Percentiles rank a stretch among this genome's conserved stretches.
These are phyloP conservation scores for Oligia latruncula DNA, from an alignment of 2,888 invertebrate genomes.

Conservation along the genomic window DNA sequence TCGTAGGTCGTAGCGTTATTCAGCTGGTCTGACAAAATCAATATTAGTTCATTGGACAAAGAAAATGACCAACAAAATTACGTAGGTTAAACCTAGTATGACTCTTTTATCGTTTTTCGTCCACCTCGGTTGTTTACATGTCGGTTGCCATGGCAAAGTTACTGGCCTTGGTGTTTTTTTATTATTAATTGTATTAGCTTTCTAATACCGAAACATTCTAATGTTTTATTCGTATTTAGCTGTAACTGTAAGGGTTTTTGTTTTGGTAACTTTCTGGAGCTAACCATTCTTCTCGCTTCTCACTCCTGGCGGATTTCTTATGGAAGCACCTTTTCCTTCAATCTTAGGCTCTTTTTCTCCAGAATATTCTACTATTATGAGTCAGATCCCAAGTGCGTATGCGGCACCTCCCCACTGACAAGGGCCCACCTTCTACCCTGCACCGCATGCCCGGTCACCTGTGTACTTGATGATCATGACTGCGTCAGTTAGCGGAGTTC, in stretches of 20 bases:
- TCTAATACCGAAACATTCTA: neutral
- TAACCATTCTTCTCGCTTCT: neutral
- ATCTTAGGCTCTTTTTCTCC: neutral
- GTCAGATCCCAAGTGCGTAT: neutral
- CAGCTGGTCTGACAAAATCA: constrained; percentile 12
- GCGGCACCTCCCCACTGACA: neutral
- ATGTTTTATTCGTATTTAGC: neutral
- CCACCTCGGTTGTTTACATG: constrained; percentile 39
- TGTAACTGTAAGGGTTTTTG: neutral
- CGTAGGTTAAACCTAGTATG: constrained; percentile 16
- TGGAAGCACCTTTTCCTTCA: neutral
- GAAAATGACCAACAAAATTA: constrained; percentile 20
- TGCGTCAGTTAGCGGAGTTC: neutral
- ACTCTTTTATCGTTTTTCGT: constrained; percentile 22
- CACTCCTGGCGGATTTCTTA: neutral
- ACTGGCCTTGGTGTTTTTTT: constrained; percentile 1
- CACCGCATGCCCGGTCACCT: neutral
- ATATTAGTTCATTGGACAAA: constrained; percentile 4
- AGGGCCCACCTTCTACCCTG: neutral
- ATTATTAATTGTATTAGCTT: constrained; percentile 5
- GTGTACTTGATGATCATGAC: neutral
- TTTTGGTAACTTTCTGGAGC: neutral
- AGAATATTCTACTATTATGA: neutral
- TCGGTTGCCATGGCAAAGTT: constrained; percentile 53
- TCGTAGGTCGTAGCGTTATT: neutral